These are phyloP conservation scores for Alcis repandata DNA, from an alignment of 2,888 invertebrate species.

Conservation along the genomic window DNA sequence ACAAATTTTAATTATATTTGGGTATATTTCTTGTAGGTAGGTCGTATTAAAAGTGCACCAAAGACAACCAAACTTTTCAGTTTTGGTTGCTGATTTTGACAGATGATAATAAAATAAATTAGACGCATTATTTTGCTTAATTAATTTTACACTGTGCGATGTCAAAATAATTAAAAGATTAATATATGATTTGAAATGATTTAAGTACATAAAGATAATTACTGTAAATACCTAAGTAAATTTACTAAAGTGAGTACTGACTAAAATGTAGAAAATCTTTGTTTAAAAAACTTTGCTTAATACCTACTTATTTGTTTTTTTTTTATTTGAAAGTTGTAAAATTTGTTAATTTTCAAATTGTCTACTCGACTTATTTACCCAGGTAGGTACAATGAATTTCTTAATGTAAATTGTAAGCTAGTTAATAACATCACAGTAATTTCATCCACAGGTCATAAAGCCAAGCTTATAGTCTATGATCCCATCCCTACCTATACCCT, in stretches of 20 bases:
- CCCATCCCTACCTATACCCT: background rate
- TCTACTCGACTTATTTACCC: no score
- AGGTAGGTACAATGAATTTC: no score
- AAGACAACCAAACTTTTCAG: background rate
- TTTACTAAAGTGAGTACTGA: no score
- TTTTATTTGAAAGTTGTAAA: no score
- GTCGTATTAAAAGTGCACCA: background rate
- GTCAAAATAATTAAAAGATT: background rate
- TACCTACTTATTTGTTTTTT: no score
- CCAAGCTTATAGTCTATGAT: background rate
- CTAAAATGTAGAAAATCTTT: no score
- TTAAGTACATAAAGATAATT: no score
- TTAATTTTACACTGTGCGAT: slow-evolving; percentile 10
- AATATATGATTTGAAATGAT: no score
- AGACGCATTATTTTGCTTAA: slow-evolving; percentile 18
- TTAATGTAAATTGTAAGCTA: no score
- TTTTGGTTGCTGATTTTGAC: background rate
- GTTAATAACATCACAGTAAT: background rate
- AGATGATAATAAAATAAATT: slow-evolving; percentile 11
- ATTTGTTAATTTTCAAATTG: no score
- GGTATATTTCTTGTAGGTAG: background rate
- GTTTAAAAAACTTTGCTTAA: background rate
- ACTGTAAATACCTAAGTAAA: no score
- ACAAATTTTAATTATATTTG: background rate
- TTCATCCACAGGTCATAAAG: background rate